A percentile compares a stretch with the other conserved stretches of the same genome.
Conservation (phyloP, 2,797 vertebrate species). For the Yasuhikotakia modesta region DNA sequence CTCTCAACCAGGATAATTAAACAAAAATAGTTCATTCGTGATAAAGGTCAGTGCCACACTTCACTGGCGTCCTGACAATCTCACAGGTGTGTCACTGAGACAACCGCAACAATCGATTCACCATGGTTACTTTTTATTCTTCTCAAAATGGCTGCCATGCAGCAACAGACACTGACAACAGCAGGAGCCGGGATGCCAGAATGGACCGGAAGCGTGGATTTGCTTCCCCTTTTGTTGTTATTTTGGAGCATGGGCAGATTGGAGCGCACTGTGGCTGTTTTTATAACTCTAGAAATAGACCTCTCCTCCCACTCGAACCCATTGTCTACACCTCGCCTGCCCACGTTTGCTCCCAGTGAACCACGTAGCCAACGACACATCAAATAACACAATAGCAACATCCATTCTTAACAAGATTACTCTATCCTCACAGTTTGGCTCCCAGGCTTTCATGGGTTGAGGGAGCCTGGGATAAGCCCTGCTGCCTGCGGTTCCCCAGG, state of each 20-base stretch:
- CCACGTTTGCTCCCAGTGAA: constrained; percentile 70
- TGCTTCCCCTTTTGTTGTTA: constrained; percentile 62
- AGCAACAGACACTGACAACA: constrained; percentile 61
- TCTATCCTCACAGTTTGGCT: constrained; percentile 73
- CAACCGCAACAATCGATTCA: constrained; percentile 47
- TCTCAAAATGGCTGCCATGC: constrained; percentile 26
- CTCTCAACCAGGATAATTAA: constrained; percentile 72
- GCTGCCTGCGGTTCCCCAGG: constrained; percentile 64
- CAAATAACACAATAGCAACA: constrained; percentile 74
- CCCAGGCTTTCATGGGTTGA: constrained; percentile 67
- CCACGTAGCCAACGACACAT: constrained; percentile 71
- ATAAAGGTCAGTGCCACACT: constrained; percentile 74
- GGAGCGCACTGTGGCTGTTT: constrained; percentile 36
- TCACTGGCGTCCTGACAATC: constrained; percentile 62
- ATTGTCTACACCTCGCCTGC: constrained; percentile 70
- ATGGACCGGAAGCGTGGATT: constrained; percentile 63
- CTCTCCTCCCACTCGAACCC: constrained; percentile 57
- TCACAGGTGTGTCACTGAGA: constrained; percentile 50
- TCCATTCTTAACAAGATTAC: constrained; percentile 79
- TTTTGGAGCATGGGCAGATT: constrained; percentile 51
- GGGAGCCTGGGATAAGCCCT: constrained; percentile 64
- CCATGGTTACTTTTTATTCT: constrained; percentile 30
- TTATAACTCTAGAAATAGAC: constrained; percentile 68
- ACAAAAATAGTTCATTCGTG: constrained; percentile 75
- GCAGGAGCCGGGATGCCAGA: constrained; percentile 64